A percentile compares a stretch with the other conserved stretches of the same genome.
phyloP scores from a whole-genome alignment of 2,888 invertebrate species.

The Phoenoteleia sp. region DNA sequence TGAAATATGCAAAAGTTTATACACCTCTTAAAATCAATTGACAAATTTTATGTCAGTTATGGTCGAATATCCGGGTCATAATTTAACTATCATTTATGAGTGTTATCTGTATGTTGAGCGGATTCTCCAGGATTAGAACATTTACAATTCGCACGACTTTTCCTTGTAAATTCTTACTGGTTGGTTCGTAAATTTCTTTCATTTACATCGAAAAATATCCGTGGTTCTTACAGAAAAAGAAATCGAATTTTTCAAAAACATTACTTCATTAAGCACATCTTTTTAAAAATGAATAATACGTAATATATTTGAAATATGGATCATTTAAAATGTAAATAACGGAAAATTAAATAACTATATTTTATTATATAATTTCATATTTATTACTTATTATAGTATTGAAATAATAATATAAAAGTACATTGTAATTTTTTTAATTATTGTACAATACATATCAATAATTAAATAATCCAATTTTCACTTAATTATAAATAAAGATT shows the following conservation, averaged over 20 bases:
- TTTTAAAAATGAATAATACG: conserved; percentile 2
- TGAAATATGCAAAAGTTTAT: neutral
- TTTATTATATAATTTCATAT: too few species aligned
- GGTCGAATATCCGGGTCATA: neutral
- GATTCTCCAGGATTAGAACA: neutral
- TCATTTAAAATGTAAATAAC: too few species aligned
- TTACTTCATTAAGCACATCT: neutral
- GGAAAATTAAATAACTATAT: too few species aligned
- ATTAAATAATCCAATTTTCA: too few species aligned
- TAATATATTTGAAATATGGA: too few species aligned
- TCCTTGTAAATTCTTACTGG: neutral
- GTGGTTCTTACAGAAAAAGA: conserved; percentile 33
- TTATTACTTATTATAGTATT: too few species aligned
- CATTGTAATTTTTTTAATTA: too few species aligned
- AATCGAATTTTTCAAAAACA: conserved; percentile 10
- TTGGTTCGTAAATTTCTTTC: conserved; percentile 35
- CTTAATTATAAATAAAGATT: too few species aligned
- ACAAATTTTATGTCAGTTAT: neutral
- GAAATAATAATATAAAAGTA: too few species aligned
- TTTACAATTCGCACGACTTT: conserved; percentile 35
- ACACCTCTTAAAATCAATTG: neutral
- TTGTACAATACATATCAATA: too few species aligned
- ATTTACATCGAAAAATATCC: conserved; percentile 38
- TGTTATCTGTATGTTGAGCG: conserved; percentile 30
- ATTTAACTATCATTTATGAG: conserved; percentile 3